These are phyloP conservation scores for Mactromeris polynyma DNA, from an alignment of 2,888 invertebrate species.

Conservation along the genomic window DNA sequence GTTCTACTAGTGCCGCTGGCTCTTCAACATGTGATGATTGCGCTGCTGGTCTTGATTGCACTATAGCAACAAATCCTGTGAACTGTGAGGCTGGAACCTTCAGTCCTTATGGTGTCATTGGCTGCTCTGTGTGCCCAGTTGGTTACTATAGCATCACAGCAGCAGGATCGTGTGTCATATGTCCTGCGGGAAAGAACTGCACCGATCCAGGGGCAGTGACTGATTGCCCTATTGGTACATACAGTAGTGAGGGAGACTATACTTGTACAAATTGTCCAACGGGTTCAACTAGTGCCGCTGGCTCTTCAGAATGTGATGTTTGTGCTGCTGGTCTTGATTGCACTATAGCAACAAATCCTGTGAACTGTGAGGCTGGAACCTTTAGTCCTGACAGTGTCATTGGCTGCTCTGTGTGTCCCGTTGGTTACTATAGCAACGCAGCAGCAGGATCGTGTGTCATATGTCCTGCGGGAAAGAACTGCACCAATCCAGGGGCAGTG, in stretches of 20 bases:
- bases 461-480: constrained; percentile 80
- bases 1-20: constrained; percentile 71
- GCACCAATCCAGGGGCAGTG: constrained; percentile 71
- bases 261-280: constrained; percentile 70
- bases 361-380: constrained; percentile 70
- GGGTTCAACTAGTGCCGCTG: constrained; percentile 72
- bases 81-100: constrained; percentile 71
- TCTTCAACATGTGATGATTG: constrained; percentile 77
- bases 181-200: constrained; percentile 80
- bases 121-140: constrained; percentile 62
- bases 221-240: constrained; percentile 64
- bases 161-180: constrained; percentile 74
- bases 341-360: constrained; percentile 58
- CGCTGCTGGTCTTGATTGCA: constrained; percentile 76
- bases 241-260: constrained; percentile 54
- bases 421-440: constrained; percentile 73
- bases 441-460: constrained; percentile 75
- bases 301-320: constrained; percentile 73
- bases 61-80: constrained; percentile 51
- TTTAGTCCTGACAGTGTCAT: constrained; percentile 59
- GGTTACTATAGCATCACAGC: constrained; percentile 73
- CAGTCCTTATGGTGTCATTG: constrained; percentile 66
- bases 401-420: constrained; percentile 55
- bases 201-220: constrained; percentile 55
- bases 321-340: constrained; percentile 80